Evolutionary conservation across 2,888 invertebrate species (phyloP), one percentile per base, ranked within the genome.

Genomic region (Melanotus villosus): DNA sequence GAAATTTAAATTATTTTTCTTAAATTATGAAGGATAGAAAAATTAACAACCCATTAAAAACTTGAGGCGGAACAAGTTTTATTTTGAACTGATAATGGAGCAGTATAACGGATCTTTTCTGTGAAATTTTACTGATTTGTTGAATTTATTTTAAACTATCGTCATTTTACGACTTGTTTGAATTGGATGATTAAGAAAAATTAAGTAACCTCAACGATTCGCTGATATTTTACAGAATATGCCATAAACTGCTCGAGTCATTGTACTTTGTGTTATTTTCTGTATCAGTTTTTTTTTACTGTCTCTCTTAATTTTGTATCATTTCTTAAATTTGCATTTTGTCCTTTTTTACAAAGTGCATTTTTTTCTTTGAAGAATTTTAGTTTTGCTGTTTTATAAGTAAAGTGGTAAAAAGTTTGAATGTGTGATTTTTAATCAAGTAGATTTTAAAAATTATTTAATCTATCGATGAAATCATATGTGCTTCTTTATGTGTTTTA

Each of bases 241-340:
- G n/a, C n/a, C n/a, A n/a, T n/a, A 34, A 14, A 10, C 52, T 52
- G 52, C 52, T 52, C 4, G 18, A 52, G 32, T 32, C 52, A 52
- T 32, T 52, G 18, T 23, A 43, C 30, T 52, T 52, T 38, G 38
- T 57, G 19, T 36, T 56, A 58, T 41, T 23, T 21, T 58, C 9
- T 43, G 14, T 59, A 1, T 59, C 26, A 10, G n/a, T 47, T 4
- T 21, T 23, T 10, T 47, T 45, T 21, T 19, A 21, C n/a, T 21
- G 21, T 45, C 26, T 12, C 43, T 26, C 14, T 41, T 58, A 16
- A 9, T 2, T 10, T 36, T 1, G 7, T 38, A 36, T 36, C 36
- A n/a, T 63, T 52, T 30, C 26, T 5, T 50, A 0, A 26, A 26
- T 26, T 50, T 50, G 50, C 23, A 26, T 50, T 50, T 50, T 50